phyloP scores from a whole-genome alignment of 2,888 invertebrate genomes.

The Cheiracanthium punctorium region DNA sequence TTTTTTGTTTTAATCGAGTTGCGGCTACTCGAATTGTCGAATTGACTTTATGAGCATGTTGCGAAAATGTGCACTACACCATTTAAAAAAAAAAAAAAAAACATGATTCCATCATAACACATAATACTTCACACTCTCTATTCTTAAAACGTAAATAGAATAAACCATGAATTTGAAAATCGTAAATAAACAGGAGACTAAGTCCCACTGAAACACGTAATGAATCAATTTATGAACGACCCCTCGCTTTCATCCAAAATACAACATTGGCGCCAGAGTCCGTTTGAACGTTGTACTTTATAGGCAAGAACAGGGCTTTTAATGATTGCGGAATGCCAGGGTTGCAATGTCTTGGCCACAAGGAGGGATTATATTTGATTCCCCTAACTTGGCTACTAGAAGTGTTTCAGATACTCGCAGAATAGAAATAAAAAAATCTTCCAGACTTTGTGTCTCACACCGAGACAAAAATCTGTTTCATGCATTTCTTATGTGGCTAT shows the following conservation, averaged over 20 bases:
- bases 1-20: too few species aligned
- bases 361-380: constrained; percentile 22
- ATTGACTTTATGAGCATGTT: too few species aligned
- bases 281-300: constrained; percentile 43
- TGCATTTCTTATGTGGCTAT: not conserved
- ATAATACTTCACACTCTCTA: too few species aligned
- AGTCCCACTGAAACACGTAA: too few species aligned
- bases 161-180: too few species aligned
- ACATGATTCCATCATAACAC: too few species aligned
- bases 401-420: not conserved
- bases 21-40: too few species aligned
- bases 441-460: constrained; percentile 17
- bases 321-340: constrained; percentile 34
- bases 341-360: constrained; percentile 32
- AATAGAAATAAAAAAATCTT: constrained; percentile 18
- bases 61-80: too few species aligned
- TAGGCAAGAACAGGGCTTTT: constrained; percentile 39
- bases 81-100: too few species aligned
- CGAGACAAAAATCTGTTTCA: constrained; percentile 5
- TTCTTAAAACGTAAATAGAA: too few species aligned
- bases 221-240: constrained; percentile 13
- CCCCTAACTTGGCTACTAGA: constrained; percentile 11
- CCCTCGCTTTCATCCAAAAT: constrained; percentile 25
- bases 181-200: too few species aligned
- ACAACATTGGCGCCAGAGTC: constrained; percentile 42